These are phyloP conservation scores for Peromyscus melanophrys DNA, from an alignment of 2,797 vertebrate species.

Conservation along the genomic window DNA sequence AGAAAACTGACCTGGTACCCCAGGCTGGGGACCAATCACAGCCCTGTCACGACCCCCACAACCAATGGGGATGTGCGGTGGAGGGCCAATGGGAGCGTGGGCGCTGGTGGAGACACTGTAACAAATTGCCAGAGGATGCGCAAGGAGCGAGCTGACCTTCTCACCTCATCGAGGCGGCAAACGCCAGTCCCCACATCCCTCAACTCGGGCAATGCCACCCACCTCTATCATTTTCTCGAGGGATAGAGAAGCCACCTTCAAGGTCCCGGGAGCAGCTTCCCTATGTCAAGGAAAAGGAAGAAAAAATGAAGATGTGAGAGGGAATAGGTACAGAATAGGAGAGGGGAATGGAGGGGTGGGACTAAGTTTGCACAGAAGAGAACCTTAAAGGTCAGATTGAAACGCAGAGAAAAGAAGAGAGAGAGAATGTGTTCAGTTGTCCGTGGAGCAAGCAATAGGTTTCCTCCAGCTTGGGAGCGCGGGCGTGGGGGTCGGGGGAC, in stretches of 20 bases:
- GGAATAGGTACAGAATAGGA: background rate
- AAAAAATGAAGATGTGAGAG: background rate
- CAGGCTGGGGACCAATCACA: conserved; percentile 61
- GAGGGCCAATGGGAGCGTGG: conserved; percentile 50
- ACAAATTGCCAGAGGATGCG: background rate
- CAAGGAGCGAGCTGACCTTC: conserved; percentile 48
- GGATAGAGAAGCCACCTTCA: background rate
- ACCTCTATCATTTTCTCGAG: background rate
- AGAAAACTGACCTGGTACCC: background rate
- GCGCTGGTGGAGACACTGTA: conserved; percentile 19
- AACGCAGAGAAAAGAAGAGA: background rate
- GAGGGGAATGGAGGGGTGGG: background rate
- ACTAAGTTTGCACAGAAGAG: background rate
- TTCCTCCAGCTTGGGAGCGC: background rate
- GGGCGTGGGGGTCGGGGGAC: too few relatives aligned
- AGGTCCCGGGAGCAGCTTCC: background rate
- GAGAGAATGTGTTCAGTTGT: background rate
- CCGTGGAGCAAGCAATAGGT: background rate
- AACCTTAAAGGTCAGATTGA: background rate
- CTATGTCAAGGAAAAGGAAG: background rate
- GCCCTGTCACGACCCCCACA: background rate
- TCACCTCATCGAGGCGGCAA: conserved; percentile 32
- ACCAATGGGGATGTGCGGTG: conserved; percentile 66
- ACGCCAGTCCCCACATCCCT: background rate
- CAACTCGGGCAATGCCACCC: background rate